Conservation (phyloP, 2,888 invertebrate genomes). For the Abrostola triplasia region DNA sequence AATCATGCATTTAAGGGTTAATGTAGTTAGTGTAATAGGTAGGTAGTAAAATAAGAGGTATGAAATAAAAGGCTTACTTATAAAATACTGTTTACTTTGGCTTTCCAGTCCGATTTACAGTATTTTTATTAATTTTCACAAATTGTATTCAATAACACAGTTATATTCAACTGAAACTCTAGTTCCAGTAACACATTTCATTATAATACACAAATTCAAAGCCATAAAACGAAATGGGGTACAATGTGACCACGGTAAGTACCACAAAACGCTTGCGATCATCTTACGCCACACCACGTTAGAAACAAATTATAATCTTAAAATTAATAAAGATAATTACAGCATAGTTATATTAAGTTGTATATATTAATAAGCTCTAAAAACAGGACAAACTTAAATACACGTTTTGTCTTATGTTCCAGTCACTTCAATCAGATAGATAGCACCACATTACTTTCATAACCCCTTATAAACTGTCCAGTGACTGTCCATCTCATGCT, state of each 20-base stretch:
- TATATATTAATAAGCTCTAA: constrained; percentile 88
- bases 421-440: constrained; percentile 80
- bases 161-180: constrained; percentile 80
- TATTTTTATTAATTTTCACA: constrained; percentile 82
- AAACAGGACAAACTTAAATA: constrained; percentile 85
- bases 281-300: constrained; percentile 58
- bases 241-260: constrained; percentile 54
- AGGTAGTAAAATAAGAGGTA: neutral
- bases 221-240: constrained; percentile 68
- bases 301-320: constrained; percentile 79
- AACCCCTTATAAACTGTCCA: constrained; percentile 68
- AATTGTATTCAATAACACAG: constrained; percentile 84
- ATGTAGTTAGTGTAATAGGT: no score
- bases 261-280: constrained; percentile 58
- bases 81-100: constrained; percentile 89
- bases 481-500: constrained; percentile 70
- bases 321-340: constrained; percentile 86
- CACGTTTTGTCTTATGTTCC: constrained; percentile 78
- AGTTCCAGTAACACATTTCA: constrained; percentile 76
- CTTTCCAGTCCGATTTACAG: constrained; percentile 87
- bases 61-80: constrained; percentile 68
- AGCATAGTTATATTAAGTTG: constrained; percentile 82
- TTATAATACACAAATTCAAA: constrained; percentile 80
- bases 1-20: no score
- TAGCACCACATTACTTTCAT: constrained; percentile 83